Evolutionary conservation across 2,888 invertebrate genomes (phyloP), one percentile per base, ranked within the genome.

Genomic region (Tetranychus piercei): DNA sequence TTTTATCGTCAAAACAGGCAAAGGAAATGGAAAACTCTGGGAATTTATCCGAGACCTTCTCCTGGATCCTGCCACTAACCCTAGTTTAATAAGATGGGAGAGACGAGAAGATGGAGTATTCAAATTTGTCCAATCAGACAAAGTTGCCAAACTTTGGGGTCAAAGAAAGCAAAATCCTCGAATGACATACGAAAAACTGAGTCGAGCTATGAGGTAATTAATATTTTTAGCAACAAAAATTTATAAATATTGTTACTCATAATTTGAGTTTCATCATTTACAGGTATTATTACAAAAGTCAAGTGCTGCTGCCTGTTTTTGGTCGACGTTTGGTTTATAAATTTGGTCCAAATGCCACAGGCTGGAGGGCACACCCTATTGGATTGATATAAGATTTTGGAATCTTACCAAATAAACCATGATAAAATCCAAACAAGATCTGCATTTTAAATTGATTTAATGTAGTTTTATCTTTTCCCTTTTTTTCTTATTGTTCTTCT

Each of bases 151-250:
- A 80, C 85, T 91, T 71, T 93, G 93, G 93, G 92, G 92, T 5
- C 87, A 87, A 77, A 84, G 90, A 82, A 92, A 92, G 81, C 88
- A 90, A 81, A 93, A 93, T 81, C 88, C 88, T 73, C 88, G 88
- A 81, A 94, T 94, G 93, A 92, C 90, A 69, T 94, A 92, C 81
- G 93, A 93, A 82, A 94, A 94, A 83, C 87, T 94, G 80, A 92
- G 91, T 82, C 84, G 93, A 77, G 93, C 93, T 20, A 91, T 94
- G 89, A 86, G 89, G 88, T 88, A 81, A 81, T 18, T n/a, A 64
- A 15, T 73, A 20, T 15, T 67, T 22, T 34, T 34, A 66, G 7
- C 3, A 44, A 5, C 20, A 11, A 44, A 22, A 0, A 34, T n/a
- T 5, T 8, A 34, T 72, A n/a, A 45, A 55, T 18, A 1, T 55